A percentile compares a stretch with the other conserved stretches of the same genome.
Conservation (phyloP, 2,113 vertebrate species). For the Garra rufa region DNA sequence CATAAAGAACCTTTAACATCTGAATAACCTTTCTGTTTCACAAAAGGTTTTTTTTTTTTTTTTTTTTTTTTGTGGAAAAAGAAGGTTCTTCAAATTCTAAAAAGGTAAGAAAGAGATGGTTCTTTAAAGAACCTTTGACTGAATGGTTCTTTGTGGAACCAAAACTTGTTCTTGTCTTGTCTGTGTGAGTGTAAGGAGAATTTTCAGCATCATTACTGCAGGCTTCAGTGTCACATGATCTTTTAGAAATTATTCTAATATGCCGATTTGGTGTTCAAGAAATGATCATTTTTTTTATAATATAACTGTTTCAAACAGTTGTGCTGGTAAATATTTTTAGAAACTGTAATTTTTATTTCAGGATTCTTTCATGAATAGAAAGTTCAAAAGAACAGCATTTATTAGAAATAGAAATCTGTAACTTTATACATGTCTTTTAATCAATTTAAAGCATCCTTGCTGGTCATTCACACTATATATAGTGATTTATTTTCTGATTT, state of each 20-base stretch:
- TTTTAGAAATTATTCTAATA: neutral
- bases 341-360: neutral
- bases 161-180: too few species aligned
- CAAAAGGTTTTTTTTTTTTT: too few species aligned
- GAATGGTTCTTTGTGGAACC: too few species aligned
- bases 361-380: neutral
- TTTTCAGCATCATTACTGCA: neutral
- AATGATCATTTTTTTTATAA: neutral
- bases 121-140: too few species aligned
- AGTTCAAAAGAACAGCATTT: neutral
- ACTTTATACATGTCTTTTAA: neutral
- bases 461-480: too few species aligned
- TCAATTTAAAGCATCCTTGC: neutral
- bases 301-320: neutral
- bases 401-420: neutral
- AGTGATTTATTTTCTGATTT: neutral
- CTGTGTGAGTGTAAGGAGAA: too few species aligned
- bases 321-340: neutral
- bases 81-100: too few species aligned
- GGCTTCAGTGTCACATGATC: neutral
- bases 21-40: too few species aligned
- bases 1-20: too few species aligned
- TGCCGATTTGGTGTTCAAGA: neutral
- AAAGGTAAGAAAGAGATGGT: too few species aligned
- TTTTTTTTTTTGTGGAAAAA: too few species aligned